phyloP scores from a whole-genome alignment of 2,888 invertebrate species.

The Latrodectus elegans region DNA sequence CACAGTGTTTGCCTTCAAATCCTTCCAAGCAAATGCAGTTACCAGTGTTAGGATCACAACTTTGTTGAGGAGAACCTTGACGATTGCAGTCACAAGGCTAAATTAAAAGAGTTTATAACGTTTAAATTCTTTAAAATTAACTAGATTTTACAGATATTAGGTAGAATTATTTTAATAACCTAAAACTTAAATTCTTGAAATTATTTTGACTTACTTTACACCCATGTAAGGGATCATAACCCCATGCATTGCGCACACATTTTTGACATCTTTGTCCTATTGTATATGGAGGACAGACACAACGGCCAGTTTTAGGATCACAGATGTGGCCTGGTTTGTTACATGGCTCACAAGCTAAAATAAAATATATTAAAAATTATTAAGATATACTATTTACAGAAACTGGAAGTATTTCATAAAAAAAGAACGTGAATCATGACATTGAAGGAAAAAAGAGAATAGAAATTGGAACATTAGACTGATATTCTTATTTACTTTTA shows the following conservation, averaged over 20 bases:
- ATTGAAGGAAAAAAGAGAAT: too few species aligned
- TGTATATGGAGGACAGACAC: conserved; percentile 91
- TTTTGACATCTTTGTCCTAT: conserved; percentile 87
- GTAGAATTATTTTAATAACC: too few species aligned
- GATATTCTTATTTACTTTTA: background rate
- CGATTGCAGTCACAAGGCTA: conserved; percentile 84
- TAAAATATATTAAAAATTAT: conserved; percentile 27
- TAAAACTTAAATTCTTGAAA: background rate
- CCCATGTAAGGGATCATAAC: conserved; percentile 83
- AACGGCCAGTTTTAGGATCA: conserved; percentile 90
- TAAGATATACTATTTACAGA: background rate
- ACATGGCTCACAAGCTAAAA: conserved; percentile 85
- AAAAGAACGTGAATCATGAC: too few species aligned
- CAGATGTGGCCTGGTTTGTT: conserved; percentile 89
- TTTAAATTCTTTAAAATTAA: too few species aligned
- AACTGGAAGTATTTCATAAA: background rate
- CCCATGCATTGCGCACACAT: conserved; percentile 88
- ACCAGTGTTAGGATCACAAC: conserved; percentile 82
- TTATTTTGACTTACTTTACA: conserved; percentile 80
- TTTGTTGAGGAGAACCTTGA: conserved; percentile 81
- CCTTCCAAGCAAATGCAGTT: conserved; percentile 79
- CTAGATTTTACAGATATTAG: too few species aligned
- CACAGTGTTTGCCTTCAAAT: conserved; percentile 82
- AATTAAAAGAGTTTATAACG: background rate
- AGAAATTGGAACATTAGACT: too few species aligned